Evolutionary conservation across 2,113 vertebrate species (phyloP).

Genomic region (Pachycephala philippinensis): DNA sequence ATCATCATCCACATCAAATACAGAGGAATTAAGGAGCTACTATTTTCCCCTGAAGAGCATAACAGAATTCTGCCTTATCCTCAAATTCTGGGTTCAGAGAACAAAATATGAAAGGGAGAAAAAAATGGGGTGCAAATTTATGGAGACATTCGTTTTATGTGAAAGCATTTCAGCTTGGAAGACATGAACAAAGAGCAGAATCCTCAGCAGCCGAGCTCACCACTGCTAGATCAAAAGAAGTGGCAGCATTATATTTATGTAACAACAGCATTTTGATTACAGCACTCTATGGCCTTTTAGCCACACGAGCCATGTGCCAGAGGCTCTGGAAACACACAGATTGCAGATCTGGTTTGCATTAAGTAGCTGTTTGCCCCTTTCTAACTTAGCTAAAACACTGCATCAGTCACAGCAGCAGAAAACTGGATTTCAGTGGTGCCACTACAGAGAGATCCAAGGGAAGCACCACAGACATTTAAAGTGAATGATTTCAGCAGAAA

Average conservation of each 20-base stretch:
- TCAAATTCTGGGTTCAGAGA: background rate
- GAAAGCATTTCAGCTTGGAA: background rate
- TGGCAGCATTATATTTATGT: constrained; percentile 40
- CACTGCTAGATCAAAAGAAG: constrained; percentile 24
- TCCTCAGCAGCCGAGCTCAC: background rate
- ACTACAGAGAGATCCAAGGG: background rate
- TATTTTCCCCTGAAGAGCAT: background rate
- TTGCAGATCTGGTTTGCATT: constrained; percentile 58
- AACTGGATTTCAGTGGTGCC: background rate
- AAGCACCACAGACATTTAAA: background rate
- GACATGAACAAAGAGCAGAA: background rate
- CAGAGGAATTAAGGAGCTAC: background rate
- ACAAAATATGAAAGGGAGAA: background rate
- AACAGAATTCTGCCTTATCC: background rate
- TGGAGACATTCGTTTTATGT: background rate
- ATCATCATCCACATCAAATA: constrained; percentile 6
- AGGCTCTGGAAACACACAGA: constrained; percentile 54
- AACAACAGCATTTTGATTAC: constrained; percentile 32
- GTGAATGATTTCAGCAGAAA: background rate
- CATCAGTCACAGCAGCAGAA: background rate
- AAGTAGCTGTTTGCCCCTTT: constrained; percentile 22
- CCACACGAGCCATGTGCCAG: background rate
- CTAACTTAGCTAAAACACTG: constrained; percentile 15
- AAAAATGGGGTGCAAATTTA: background rate
- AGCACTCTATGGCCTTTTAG: constrained; percentile 16